phyloP scores from a whole-genome alignment of 2,888 invertebrate genomes.

The Miltochrista miniata region DNA sequence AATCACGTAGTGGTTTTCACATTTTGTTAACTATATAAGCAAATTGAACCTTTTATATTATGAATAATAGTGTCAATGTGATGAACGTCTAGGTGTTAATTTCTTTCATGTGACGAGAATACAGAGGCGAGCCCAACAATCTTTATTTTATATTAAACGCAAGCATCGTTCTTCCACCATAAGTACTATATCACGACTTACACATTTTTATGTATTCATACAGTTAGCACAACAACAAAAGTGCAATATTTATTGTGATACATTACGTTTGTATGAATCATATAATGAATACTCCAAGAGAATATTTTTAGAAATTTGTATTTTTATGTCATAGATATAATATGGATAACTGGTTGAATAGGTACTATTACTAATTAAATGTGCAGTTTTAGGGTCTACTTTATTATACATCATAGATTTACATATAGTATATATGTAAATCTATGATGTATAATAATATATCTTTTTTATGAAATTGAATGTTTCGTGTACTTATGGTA shows the following conservation, averaged over 20 bases:
- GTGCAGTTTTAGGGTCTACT: too few species aligned
- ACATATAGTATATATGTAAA: too few species aligned
- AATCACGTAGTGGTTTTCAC: slow-evolving; percentile 3
- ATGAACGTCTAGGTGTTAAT: slow-evolving; percentile 39
- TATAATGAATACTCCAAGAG: not conserved
- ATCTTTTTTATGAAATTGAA: too few species aligned
- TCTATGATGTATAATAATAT: too few species aligned
- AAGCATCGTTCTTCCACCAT: slow-evolving; percentile 21
- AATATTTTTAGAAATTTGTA: not conserved
- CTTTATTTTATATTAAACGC: slow-evolving; percentile 33
- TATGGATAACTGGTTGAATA: too few species aligned
- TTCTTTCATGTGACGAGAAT: slow-evolving; percentile 42
- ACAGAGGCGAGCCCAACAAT: slow-evolving; percentile 25
- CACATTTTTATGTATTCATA: slow-evolving; percentile 7
- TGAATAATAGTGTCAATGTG: slow-evolving; percentile 29
- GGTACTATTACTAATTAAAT: too few species aligned
- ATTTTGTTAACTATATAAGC: slow-evolving; percentile 7
- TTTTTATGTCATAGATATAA: not conserved
- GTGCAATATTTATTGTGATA: not conserved
- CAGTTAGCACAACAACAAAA: slow-evolving; percentile 15
- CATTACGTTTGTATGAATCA: not conserved
- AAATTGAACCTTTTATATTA: slow-evolving; percentile 16
- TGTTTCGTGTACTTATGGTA: too few species aligned
- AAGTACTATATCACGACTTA: slow-evolving; percentile 40
- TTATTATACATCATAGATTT: too few species aligned